phyloP scores from a whole-genome alignment of 2,797 vertebrate genomes.

The Enteromius trimaculatus region DNA sequence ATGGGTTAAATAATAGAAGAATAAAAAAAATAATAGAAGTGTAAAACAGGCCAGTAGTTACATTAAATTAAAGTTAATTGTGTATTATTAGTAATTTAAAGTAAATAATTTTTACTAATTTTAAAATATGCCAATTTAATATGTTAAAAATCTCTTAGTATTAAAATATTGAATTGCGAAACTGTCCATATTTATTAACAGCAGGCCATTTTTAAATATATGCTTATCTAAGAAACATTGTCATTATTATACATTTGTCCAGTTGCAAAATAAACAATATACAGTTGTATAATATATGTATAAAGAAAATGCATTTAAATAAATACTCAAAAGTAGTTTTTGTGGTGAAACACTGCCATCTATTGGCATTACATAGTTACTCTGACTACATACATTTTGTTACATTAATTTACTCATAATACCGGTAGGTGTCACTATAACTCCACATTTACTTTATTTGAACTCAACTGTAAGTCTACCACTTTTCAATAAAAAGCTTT shows the following conservation, averaged over 20 bases:
- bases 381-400: neutral
- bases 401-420: neutral
- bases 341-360: slow-evolving; percentile 41
- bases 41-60: too few species aligned
- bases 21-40: too few species aligned
- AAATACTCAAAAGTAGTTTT: neutral
- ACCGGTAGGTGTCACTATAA: slow-evolving; percentile 40
- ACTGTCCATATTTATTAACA: neutral
- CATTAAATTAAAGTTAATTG: neutral
- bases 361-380: neutral
- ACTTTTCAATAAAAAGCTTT: neutral
- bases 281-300: neutral
- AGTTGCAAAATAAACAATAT: neutral
- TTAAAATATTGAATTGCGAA: too few species aligned
- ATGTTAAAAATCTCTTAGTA: neutral
- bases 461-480: neutral
- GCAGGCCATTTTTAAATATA: neutral
- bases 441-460: neutral
- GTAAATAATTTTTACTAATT: neutral
- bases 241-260: neutral
- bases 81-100: neutral
- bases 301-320: neutral
- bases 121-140: neutral
- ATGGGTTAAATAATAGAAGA: slow-evolving; percentile 22
- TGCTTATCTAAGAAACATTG: neutral